A percentile compares a stretch with the other conserved stretches of the same genome.
Conservation (phyloP, 1,140 invertebrate species). For the Drosophila cardini region DNA sequence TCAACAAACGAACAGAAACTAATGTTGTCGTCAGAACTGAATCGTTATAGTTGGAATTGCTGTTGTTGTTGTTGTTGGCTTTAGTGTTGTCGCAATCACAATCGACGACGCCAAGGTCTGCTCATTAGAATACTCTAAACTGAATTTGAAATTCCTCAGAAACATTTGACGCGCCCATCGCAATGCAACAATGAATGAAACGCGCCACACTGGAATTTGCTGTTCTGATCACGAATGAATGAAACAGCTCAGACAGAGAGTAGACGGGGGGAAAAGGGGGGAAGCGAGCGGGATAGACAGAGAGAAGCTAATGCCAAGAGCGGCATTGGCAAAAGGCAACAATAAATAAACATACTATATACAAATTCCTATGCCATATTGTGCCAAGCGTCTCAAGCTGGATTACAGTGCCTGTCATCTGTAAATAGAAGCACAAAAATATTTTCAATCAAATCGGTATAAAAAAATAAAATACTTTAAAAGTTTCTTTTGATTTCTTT, state of each 20-base stretch:
- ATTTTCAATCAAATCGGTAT: too few species aligned
- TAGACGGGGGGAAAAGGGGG: slow-evolving; percentile 37
- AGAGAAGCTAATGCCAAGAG: slow-evolving; percentile 32
- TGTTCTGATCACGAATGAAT: slow-evolving; percentile 45
- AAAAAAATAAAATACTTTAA: neutral
- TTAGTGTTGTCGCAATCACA: slow-evolving; percentile 35
- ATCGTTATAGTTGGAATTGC: neutral
- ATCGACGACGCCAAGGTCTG: slow-evolving; percentile 51
- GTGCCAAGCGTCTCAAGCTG: slow-evolving; percentile 38
- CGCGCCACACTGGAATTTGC: slow-evolving; percentile 33
- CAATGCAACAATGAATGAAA: slow-evolving; percentile 43
- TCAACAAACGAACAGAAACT: slow-evolving; percentile 20
- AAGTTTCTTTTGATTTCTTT: too few species aligned
- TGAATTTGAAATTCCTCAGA: slow-evolving; percentile 29
- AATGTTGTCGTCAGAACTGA: neutral
- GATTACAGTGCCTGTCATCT: slow-evolving; percentile 28
- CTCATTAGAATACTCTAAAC: slow-evolving; percentile 58
- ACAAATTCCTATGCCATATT: slow-evolving; percentile 62
- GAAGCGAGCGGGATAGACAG: too few species aligned
- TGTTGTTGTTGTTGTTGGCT: slow-evolving; percentile 12
- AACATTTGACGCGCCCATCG: slow-evolving; percentile 33
- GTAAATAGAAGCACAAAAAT: neutral
- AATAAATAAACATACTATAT: slow-evolving; percentile 56
- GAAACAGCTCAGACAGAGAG: slow-evolving; percentile 23
- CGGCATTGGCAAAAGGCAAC: slow-evolving; percentile 16